These are phyloP conservation scores for Eretmocerus hayati DNA, from an alignment of 2,888 invertebrate genomes.

Conservation along the genomic window DNA sequence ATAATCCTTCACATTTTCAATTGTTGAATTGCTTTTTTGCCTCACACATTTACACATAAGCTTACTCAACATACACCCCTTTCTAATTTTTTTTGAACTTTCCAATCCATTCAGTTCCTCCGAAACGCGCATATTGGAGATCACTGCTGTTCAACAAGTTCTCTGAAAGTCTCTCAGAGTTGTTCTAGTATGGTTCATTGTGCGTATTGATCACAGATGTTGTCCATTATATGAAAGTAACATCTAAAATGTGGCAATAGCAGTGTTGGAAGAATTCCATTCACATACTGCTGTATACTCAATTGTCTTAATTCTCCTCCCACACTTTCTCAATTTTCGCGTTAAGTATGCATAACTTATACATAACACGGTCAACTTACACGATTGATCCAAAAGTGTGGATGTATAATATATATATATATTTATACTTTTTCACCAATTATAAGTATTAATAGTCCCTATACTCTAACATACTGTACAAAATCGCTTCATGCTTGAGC, in stretches of 20 bases:
- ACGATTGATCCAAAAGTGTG: constrained; percentile 34
- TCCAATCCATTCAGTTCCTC: constrained; percentile 20
- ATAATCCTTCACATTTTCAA: constrained; percentile 31
- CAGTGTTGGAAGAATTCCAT: constrained; percentile 25
- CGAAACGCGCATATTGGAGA: constrained; percentile 6
- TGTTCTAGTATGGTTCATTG: constrained; percentile 23
- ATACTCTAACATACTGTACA: constrained; percentile 46
- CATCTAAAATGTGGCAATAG: constrained; percentile 26
- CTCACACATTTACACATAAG: too few relatives aligned
- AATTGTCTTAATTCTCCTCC: constrained; percentile 14
- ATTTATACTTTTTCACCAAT: constrained; percentile 28
- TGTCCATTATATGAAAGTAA: constrained; percentile 26
- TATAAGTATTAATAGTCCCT: constrained; percentile 39
- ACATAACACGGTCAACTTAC: constrained; percentile 36
- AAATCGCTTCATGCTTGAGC: constrained; percentile 41
- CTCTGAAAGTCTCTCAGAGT: constrained; percentile 11
- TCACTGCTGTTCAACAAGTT: constrained; percentile 10
- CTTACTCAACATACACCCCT: constrained; percentile 14
- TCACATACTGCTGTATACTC: constrained; percentile 15
- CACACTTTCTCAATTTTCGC: too few relatives aligned
- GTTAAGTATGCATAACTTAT: constrained; percentile 27
- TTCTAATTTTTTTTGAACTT: constrained; percentile 13
- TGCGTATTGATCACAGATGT: constrained; percentile 32
- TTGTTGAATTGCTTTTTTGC: too few relatives aligned
- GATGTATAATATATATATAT: constrained; percentile 31